These are phyloP conservation scores for Tigriopus japonicus DNA, from an alignment of 1,140 invertebrate species.

Conservation along the genomic window DNA sequence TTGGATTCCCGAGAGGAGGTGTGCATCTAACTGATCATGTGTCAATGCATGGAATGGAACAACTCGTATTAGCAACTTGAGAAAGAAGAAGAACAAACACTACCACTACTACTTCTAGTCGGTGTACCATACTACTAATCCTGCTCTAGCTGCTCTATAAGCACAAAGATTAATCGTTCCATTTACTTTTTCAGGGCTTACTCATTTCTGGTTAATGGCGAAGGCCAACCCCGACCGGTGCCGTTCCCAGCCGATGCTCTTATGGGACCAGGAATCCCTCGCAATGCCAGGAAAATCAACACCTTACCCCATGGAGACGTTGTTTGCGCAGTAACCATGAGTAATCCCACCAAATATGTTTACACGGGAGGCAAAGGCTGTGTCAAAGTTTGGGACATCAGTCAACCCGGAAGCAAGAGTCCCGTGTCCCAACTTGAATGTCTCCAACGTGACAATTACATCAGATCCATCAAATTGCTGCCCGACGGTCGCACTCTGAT, in stretches of 20 bases:
- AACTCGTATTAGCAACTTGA: no score
- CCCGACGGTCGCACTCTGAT: constrained; percentile 86
- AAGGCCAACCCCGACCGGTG: constrained; percentile 61
- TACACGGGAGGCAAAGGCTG: constrained; percentile 98
- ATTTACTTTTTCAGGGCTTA: constrained; percentile 30
- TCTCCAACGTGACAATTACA: constrained; percentile 88
- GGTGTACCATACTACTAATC: no score
- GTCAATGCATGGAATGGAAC: no score
- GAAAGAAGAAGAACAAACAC: no score
- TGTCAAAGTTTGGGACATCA: constrained; percentile 75
- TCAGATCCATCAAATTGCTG: constrained; percentile 82
- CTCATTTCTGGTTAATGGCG: constrained; percentile 39
- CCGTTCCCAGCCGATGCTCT: constrained; percentile 85
- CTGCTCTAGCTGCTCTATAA: no score
- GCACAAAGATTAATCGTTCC: not conserved
- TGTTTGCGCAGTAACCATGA: constrained; percentile 68
- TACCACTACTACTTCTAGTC: no score
- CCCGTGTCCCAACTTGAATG: constrained; percentile 83
- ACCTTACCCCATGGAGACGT: constrained; percentile 87
- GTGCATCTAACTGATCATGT: no score
- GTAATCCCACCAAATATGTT: constrained; percentile 73
- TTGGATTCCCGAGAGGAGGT: no score
- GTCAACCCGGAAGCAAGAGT: constrained; percentile 52
- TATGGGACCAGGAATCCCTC: constrained; percentile 75
- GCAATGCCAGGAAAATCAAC: constrained; percentile 69